phyloP scores from a whole-genome alignment of 2,113 vertebrate genomes.

The Fregetta grallaria region DNA sequence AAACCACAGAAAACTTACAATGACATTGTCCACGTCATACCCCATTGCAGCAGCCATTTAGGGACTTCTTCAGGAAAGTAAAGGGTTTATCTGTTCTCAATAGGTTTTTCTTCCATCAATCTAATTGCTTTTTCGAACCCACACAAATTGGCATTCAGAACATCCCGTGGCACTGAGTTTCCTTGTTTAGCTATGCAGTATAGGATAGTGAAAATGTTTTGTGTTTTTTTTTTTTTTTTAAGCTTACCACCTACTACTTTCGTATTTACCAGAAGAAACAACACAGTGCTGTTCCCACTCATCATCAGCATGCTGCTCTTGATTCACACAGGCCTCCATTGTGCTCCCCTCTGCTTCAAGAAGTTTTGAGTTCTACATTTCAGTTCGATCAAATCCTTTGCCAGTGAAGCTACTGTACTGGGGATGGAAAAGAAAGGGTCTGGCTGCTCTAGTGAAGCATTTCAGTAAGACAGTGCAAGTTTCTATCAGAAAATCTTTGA shows the following conservation, averaged over 20 bases:
- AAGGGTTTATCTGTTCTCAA: background rate
- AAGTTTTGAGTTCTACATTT: conserved; percentile 15
- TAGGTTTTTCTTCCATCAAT: background rate
- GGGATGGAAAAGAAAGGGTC: background rate
- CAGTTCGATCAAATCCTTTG: background rate
- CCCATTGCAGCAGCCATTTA: background rate
- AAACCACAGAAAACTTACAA: background rate
- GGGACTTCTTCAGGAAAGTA: background rate
- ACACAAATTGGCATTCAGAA: background rate
- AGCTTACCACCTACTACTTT: conserved; percentile 15
- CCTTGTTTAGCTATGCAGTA: background rate
- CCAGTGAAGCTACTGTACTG: background rate
- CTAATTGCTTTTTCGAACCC: background rate
- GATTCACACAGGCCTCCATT: background rate
- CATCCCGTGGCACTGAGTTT: background rate
- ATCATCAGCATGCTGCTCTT: background rate
- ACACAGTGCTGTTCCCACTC: background rate
- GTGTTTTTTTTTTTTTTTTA: background rate
- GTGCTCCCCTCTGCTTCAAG: background rate
- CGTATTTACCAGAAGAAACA: conserved; percentile 11
- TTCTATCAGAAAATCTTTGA: background rate
- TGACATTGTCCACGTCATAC: background rate
- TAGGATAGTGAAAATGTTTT: background rate
- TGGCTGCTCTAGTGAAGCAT: background rate
- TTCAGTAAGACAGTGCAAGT: background rate